These are phyloP conservation scores for Pogonocherus hispidulus DNA, from an alignment of 2,888 invertebrate genomes.

Conservation along the genomic window DNA sequence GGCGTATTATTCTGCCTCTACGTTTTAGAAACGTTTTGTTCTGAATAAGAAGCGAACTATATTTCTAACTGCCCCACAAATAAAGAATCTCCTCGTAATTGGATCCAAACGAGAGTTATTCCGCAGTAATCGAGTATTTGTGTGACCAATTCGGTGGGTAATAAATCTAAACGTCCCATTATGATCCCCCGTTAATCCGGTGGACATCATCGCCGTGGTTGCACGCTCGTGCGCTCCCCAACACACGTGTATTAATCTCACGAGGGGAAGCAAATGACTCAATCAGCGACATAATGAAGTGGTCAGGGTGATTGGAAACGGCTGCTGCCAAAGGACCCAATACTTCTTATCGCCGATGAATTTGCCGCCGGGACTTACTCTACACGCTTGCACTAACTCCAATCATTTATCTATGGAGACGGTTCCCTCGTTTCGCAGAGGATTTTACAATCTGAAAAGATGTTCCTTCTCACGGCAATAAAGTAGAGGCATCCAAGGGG, in stretches of 20 bases:
- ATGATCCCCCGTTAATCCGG: slow-evolving; percentile 48
- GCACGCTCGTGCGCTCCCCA: slow-evolving; percentile 52
- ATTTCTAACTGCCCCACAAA: too few species aligned
- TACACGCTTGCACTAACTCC: slow-evolving; percentile 44
- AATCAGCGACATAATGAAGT: slow-evolving; percentile 67
- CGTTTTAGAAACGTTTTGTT: too few species aligned
- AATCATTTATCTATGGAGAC: slow-evolving; percentile 58
- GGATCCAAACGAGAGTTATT: background rate
- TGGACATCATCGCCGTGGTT: slow-evolving; percentile 40
- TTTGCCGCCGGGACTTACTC: slow-evolving; percentile 57
- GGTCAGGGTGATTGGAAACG: slow-evolving; percentile 63
- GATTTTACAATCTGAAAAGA: slow-evolving; percentile 60
- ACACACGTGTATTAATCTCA: slow-evolving; percentile 67
- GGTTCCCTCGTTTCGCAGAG: slow-evolving; percentile 46
- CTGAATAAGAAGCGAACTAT: too few species aligned
- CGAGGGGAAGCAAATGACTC: slow-evolving; percentile 66
- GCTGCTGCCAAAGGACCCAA: slow-evolving; percentile 58
- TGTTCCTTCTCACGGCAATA: slow-evolving; percentile 61
- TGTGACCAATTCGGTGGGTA: slow-evolving; percentile 36
- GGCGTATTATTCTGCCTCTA: too few species aligned
- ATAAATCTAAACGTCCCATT: slow-evolving; percentile 57
- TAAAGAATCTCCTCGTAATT: too few species aligned
- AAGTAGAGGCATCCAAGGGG: slow-evolving; percentile 54
- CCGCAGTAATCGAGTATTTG: slow-evolving; percentile 26
- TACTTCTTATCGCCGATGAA: slow-evolving; percentile 65